Evolutionary conservation across 2,888 invertebrate genomes (phyloP).

Genomic region (Epicampocera succincta): DNA sequence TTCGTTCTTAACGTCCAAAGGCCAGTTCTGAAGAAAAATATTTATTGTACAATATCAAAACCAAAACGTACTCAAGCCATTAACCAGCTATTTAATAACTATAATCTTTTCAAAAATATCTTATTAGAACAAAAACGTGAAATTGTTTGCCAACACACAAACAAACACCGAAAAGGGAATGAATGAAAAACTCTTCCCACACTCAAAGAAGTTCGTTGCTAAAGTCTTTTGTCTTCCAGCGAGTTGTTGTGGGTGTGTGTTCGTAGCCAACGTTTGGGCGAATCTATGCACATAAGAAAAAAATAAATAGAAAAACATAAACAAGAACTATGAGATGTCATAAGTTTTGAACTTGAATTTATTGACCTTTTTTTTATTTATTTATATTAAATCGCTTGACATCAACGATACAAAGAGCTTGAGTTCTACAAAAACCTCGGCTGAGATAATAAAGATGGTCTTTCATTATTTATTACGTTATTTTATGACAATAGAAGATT

Average conservation of each 20-base stretch:
- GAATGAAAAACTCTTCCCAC: constrained; percentile 7
- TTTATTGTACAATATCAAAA: too few relatives aligned
- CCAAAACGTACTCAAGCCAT: background rate
- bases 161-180: background rate
- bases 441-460: constrained; percentile 26
- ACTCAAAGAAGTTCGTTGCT: constrained; percentile 23
- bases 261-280: background rate
- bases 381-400: constrained; percentile 28
- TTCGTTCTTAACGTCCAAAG: constrained; percentile 44
- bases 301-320: background rate
- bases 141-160: constrained; percentile 36
- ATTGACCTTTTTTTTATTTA: background rate
- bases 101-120: constrained; percentile 64
- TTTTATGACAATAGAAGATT: too few relatives aligned
- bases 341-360: constrained; percentile 64
- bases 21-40: constrained; percentile 12
- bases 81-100: constrained; percentile 41
- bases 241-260: background rate
- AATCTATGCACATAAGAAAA: too few relatives aligned
- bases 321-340: constrained; percentile 42
- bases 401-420: constrained; percentile 34
- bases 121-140: constrained; percentile 69
- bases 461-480: constrained; percentile 10
- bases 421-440: constrained; percentile 1
- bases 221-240: constrained; percentile 36